Conservation (phyloP, 23 tunicate species). For the Diplosoma virens region DNA sequence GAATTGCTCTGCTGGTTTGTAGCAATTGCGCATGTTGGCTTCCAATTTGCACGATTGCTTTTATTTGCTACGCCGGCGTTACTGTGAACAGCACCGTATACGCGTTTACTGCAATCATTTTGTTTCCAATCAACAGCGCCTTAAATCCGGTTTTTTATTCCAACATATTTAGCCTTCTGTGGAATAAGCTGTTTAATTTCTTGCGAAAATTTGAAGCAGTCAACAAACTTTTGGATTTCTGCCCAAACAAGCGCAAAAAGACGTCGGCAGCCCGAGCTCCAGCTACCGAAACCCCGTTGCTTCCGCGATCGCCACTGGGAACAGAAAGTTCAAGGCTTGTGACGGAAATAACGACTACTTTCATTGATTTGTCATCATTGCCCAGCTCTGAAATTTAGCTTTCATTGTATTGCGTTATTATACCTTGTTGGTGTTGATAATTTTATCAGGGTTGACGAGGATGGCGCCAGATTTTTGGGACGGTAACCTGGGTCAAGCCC, state of each 20-base stretch:
- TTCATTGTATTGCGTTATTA: too few species aligned
- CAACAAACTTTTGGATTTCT: background rate
- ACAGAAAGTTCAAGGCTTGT: background rate
- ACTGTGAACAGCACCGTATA: constrained; percentile 18
- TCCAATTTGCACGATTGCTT: constrained; percentile 30
- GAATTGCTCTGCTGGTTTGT: background rate
- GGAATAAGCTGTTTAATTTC: background rate
- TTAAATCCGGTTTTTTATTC: constrained; percentile 53
- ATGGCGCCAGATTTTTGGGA: too few species aligned
- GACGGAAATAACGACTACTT: background rate
- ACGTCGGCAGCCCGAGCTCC: background rate
- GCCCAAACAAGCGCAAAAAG: background rate
- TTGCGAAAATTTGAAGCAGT: background rate
- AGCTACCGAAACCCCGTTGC: background rate
- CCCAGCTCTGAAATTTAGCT: too few species aligned
- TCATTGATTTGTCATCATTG: too few species aligned
- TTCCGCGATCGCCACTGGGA: background rate
- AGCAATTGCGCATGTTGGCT: constrained; percentile 31
- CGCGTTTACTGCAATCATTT: constrained; percentile 48
- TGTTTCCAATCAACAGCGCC: constrained; percentile 63
- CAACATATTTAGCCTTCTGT: constrained; percentile 13
- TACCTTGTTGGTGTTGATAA: too few species aligned
- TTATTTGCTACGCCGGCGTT: constrained; percentile 37
- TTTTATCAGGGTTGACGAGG: too few species aligned
- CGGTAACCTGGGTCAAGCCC: too few species aligned